These are phyloP conservation scores for Pyrrhura leucotis DNA, from an alignment of 2,797 vertebrate genomes.

Conservation along the genomic window DNA sequence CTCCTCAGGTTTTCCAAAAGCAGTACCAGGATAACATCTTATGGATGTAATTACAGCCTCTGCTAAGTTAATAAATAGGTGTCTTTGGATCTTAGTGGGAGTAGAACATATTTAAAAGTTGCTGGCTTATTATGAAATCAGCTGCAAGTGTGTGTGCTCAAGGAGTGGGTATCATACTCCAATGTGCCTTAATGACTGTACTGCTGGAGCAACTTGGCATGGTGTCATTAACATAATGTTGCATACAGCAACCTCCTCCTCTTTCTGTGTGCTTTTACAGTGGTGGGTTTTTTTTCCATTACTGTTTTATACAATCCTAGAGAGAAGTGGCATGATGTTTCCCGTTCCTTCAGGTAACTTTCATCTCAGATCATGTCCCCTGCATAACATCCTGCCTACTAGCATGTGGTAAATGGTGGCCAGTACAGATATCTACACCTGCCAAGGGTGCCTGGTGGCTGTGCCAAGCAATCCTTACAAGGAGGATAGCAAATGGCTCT, in stretches of 20 bases:
- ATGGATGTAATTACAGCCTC: neutral
- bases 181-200: neutral
- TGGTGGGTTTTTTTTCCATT: neutral
- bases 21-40: neutral
- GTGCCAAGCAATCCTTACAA: neutral
- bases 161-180: neutral
- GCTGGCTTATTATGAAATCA: neutral
- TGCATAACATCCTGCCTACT: neutral
- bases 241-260: neutral
- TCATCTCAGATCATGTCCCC: neutral
- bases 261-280: neutral
- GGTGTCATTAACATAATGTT: neutral
- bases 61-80: neutral
- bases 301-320: neutral
- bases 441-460: accelerated
- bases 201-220: accelerated
- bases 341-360: neutral
- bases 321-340: neutral
- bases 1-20: neutral
- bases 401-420: accelerated
- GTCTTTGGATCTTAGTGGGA: neutral
- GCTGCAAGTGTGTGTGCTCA: neutral
- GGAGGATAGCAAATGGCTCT: neutral
- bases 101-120: neutral
- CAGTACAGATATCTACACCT: accelerated